These are phyloP conservation scores for Druon quercuslanigerum DNA, from an alignment of 1,140 invertebrate species.

Conservation along the genomic window DNA sequence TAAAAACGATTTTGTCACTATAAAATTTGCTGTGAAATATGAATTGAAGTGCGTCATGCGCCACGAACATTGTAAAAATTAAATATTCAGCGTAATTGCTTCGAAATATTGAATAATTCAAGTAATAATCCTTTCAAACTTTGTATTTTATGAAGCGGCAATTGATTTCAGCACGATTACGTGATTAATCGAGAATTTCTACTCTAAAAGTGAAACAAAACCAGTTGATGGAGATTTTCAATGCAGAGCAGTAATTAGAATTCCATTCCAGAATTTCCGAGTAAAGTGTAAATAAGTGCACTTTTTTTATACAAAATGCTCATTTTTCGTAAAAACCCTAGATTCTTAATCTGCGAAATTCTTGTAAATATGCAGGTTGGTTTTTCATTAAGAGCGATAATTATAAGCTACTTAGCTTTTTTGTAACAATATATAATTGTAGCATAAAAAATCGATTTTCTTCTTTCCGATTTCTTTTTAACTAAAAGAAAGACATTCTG, in stretches of 20 bases:
- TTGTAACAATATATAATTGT: neutral
- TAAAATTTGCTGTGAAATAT: too few relatives aligned
- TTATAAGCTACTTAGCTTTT: neutral
- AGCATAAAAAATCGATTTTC: neutral
- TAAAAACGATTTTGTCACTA: too few relatives aligned
- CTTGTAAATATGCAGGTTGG: neutral
- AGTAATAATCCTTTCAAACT: neutral
- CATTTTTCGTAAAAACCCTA: slow-evolving; percentile 5
- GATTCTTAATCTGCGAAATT: neutral
- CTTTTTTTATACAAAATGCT: slow-evolving; percentile 14
- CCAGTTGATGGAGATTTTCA: neutral
- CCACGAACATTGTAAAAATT: neutral
- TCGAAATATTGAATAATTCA: neutral
- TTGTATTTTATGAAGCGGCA: neutral
- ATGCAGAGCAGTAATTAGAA: neutral
- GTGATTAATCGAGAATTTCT: slow-evolving; percentile 18
- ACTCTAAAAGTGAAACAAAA: neutral
- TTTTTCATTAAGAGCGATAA: neutral
- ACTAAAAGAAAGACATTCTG: slow-evolving; percentile 31
- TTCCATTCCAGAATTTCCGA: neutral
- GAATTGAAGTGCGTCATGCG: neutral
- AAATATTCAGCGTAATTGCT: too few relatives aligned
- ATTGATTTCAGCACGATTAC: neutral
- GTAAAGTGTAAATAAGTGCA: slow-evolving; percentile 18
- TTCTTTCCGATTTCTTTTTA: neutral